phyloP scores from a whole-genome alignment of 1,140 invertebrate species.

The Coptotermes formosanus region DNA sequence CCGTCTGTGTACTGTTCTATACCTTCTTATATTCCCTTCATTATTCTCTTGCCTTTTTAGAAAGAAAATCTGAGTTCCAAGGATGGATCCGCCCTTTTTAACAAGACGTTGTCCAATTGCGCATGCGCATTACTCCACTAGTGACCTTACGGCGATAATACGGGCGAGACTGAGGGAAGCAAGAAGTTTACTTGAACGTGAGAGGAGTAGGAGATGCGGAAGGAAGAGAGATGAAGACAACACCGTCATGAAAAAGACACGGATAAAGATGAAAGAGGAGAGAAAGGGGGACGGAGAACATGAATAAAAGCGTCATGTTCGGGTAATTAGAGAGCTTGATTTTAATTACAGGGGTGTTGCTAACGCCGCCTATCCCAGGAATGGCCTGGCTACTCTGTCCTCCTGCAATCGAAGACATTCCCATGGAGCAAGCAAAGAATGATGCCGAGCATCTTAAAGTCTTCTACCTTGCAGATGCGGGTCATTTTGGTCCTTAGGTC shows the following conservation, averaged over 20 bases:
- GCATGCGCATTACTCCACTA: background rate
- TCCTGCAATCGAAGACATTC: background rate
- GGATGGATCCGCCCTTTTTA: conserved; percentile 9
- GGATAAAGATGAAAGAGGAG: background rate
- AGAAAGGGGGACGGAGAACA: background rate
- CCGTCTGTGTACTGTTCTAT: background rate
- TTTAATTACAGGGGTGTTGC: background rate
- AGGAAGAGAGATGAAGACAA: background rate
- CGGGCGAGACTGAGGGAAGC: background rate
- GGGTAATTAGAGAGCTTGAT: background rate
- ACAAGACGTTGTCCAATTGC: background rate
- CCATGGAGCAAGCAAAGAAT: background rate
- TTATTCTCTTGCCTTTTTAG: background rate
- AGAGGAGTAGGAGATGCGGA: background rate
- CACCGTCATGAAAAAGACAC: background rate
- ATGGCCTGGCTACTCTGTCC: background rate
- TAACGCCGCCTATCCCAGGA: background rate
- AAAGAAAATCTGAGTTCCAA: background rate
- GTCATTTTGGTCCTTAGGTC: too few relatives aligned
- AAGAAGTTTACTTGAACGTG: background rate
- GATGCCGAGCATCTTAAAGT: background rate
- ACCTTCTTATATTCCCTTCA: background rate
- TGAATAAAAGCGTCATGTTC: background rate
- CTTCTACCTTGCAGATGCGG: background rate
- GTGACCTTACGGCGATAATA: background rate